Evolutionary conservation across 2,888 invertebrate species (phyloP).

Genomic region (Hedya salicella): DNA sequence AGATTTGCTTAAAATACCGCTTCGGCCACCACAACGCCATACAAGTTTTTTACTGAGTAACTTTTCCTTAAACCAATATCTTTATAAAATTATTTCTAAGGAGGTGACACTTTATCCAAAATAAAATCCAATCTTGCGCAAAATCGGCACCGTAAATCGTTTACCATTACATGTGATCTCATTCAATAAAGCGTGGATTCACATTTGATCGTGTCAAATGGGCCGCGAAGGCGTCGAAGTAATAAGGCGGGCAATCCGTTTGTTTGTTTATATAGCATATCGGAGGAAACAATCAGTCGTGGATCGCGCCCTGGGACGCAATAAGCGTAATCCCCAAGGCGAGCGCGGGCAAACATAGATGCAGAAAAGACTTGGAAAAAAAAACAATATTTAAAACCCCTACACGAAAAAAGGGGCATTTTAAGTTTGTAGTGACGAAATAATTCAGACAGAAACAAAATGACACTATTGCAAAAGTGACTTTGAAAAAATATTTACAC

Average conservation of each 20-base stretch:
- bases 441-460: no score
- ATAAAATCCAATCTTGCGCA: conserved; percentile 1
- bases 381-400: no score
- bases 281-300: conserved; percentile 72
- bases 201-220: conserved; percentile 52
- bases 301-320: conserved; percentile 69
- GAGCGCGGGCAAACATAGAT: conserved; percentile 37
- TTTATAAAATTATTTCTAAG: no score
- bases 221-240: conserved; percentile 55
- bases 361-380: conserved; percentile 31
- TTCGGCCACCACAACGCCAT: no score
- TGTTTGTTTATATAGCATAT: conserved; percentile 74
- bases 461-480: no score
- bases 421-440: no score
- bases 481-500: no score
- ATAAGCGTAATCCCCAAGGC: conserved; percentile 74
- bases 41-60: no score
- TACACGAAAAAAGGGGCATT: no score
- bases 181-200: conserved; percentile 50
- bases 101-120: conserved; percentile 3
- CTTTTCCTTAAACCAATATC: no score
- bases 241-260: conserved; percentile 72
- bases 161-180: conserved; percentile 31
- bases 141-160: conserved; percentile 24
- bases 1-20: no score